phyloP scores from a whole-genome alignment of 2,888 invertebrate species.

The Drepana falcataria region DNA sequence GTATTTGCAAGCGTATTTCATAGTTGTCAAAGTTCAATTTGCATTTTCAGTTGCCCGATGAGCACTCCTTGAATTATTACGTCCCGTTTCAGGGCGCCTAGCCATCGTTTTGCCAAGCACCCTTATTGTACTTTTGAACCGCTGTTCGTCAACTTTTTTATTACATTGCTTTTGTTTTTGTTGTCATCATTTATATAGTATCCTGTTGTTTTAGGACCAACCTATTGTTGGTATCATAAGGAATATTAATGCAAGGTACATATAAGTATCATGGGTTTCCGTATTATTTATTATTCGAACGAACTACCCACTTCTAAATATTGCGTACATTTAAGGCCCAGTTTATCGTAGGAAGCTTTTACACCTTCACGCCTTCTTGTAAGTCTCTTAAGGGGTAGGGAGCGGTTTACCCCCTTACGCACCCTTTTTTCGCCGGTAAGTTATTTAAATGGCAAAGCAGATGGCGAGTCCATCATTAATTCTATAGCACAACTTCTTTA shows the following conservation, averaged over 20 bases:
- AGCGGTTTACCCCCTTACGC: too few relatives aligned
- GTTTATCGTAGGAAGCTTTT: too few relatives aligned
- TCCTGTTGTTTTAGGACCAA: conserved; percentile 2
- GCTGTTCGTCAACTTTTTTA: conserved; percentile 36
- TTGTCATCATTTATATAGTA: conserved; percentile 10
- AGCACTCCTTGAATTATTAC: conserved; percentile 10
- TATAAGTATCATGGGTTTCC: not conserved
- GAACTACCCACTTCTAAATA: too few relatives aligned
- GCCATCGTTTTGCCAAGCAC: conserved; percentile 32
- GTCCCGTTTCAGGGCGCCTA: conserved; percentile 12
- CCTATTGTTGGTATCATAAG: not conserved
- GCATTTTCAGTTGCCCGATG: conserved; percentile 31
- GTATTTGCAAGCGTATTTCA: conserved; percentile 46
- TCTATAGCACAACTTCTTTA: too few relatives aligned
- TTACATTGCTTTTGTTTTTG: conserved; percentile 30
- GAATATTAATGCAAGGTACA: not conserved
- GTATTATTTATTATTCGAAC: not conserved
- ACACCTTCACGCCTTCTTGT: too few relatives aligned
- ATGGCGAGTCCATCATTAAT: too few relatives aligned
- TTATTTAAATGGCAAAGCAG: too few relatives aligned
- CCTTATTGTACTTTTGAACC: conserved; percentile 38
- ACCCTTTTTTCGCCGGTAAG: too few relatives aligned
- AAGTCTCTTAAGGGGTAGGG: too few relatives aligned
- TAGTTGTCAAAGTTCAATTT: conserved; percentile 49
- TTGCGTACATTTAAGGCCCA: too few relatives aligned